A percentile compares a stretch with the other conserved stretches of the same genome.
These are phyloP conservation scores for Enoplosus armatus DNA, from an alignment of 2,797 vertebrate species.

Conservation along the genomic window DNA sequence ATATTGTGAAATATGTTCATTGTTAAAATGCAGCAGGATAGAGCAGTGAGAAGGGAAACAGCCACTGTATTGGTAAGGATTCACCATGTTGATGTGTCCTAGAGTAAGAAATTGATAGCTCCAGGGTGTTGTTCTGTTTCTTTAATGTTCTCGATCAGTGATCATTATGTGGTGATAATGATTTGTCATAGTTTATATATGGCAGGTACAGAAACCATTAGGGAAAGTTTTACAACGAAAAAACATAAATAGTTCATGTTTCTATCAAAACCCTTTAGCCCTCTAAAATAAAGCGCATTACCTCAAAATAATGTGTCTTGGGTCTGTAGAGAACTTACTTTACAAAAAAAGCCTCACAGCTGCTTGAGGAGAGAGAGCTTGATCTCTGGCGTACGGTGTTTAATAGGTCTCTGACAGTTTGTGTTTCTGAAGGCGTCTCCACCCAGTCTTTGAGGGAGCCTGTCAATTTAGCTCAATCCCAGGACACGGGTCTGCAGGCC, in stretches of 20 bases:
- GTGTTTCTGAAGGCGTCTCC: constrained; percentile 70
- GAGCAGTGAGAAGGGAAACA: neutral
- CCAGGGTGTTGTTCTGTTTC: neutral
- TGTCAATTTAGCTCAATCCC: constrained; percentile 48
- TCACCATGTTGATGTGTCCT: neutral
- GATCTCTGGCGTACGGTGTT: neutral
- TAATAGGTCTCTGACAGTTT: neutral
- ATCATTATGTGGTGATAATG: neutral
- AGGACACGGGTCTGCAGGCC: constrained; percentile 47
- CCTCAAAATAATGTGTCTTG: neutral
- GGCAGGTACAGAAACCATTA: neutral
- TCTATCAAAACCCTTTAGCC: neutral
- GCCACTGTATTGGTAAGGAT: neutral
- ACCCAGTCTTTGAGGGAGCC: constrained; percentile 79
- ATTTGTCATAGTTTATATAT: neutral
- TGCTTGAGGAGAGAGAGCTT: neutral
- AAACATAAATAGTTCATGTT: neutral
- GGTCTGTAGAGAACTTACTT: neutral
- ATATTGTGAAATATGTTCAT: neutral
- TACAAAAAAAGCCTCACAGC: neutral
- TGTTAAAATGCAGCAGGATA: constrained; percentile 2
- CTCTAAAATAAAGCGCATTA: neutral
- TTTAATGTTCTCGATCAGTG: neutral
- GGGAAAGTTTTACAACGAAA: neutral
- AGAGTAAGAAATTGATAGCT: neutral